Evolutionary conservation across 2,888 invertebrate species (phyloP).

Genomic region (Andrena flavipes): DNA sequence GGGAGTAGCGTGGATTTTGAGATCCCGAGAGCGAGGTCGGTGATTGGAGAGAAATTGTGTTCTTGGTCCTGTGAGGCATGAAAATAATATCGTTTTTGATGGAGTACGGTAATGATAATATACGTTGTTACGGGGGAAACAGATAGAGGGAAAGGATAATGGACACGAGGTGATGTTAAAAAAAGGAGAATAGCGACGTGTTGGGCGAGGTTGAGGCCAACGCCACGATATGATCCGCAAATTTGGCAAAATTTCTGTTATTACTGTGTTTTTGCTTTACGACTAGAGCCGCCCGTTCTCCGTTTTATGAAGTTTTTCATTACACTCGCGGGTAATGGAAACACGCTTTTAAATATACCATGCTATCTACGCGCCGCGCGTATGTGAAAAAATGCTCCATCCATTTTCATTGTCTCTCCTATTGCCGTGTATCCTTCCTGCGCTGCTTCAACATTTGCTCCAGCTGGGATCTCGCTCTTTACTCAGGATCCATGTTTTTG

Average conservation of each 20-base stretch:
- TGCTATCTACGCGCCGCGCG: conserved; percentile 1
- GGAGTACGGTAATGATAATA: too few relatives aligned
- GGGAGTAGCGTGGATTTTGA: conserved; percentile 10
- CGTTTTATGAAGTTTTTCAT: conserved; percentile 31
- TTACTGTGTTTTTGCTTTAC: neutral
- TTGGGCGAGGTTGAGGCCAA: neutral
- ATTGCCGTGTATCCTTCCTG: neutral
- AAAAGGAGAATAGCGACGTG: neutral
- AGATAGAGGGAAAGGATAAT: too few relatives aligned
- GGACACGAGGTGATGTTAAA: neutral
- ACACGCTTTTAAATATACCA: conserved; percentile 41
- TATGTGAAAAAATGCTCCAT: conserved; percentile 40
- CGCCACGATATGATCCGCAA: neutral
- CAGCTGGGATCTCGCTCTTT: neutral
- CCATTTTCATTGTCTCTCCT: conserved; percentile 33
- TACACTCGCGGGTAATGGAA: conserved; percentile 37
- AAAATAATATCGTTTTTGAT: neutral
- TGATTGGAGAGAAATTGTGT: neutral
- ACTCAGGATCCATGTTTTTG: neutral
- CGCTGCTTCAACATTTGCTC: conserved; percentile 20
- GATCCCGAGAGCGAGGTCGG: neutral
- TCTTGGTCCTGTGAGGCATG: neutral
- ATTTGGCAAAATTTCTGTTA: conserved; percentile 3
- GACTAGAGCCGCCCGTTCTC: neutral
- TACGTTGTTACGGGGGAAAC: too few relatives aligned